phyloP scores from a whole-genome alignment of 1,140 invertebrate species.

The Drosophila sturtevanti region DNA sequence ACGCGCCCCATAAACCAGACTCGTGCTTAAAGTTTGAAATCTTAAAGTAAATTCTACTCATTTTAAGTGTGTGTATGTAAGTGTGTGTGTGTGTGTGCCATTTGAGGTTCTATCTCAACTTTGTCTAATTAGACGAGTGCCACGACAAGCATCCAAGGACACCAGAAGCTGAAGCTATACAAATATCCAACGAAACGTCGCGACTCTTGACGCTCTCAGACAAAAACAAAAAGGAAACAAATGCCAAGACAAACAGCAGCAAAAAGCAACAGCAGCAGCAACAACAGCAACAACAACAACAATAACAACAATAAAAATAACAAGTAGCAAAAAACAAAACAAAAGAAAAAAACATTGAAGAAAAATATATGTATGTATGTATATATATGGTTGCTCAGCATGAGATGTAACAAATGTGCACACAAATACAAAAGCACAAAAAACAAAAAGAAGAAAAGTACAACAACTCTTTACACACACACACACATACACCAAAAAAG shows the following conservation, averaged over 20 bases:
- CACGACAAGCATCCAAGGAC: slow-evolving; percentile 40
- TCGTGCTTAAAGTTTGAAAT: slow-evolving; percentile 55
- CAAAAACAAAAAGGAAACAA: slow-evolving; percentile 38
- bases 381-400: slow-evolving; percentile 10
- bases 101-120: slow-evolving; percentile 57
- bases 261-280: slow-evolving; percentile 39
- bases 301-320: slow-evolving; percentile 25
- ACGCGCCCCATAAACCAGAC: slow-evolving; percentile 2
- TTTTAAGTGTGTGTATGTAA: slow-evolving; percentile 46
- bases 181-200: slow-evolving; percentile 52
- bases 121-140: slow-evolving; percentile 79
- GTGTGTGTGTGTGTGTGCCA: slow-evolving; percentile 24
- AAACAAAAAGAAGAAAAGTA: neutral
- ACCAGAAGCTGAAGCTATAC: slow-evolving; percentile 34
- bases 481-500: too few species aligned
- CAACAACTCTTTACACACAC: neutral
- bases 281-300: slow-evolving; percentile 22
- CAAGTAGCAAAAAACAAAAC: slow-evolving; percentile 20
- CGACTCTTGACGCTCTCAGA: slow-evolving; percentile 53
- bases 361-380: slow-evolving; percentile 52
- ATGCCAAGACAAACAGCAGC: slow-evolving; percentile 39
- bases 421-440: slow-evolving; percentile 5
- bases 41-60: slow-evolving; percentile 57
- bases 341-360: slow-evolving; percentile 38
- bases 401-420: slow-evolving; percentile 71